Percentiles rank a stretch among this genome's conserved stretches.
Evolutionary conservation across 35 echinoderm and acorn worm genomes (phyloP).

Genomic region (Anneissia japonica): DNA sequence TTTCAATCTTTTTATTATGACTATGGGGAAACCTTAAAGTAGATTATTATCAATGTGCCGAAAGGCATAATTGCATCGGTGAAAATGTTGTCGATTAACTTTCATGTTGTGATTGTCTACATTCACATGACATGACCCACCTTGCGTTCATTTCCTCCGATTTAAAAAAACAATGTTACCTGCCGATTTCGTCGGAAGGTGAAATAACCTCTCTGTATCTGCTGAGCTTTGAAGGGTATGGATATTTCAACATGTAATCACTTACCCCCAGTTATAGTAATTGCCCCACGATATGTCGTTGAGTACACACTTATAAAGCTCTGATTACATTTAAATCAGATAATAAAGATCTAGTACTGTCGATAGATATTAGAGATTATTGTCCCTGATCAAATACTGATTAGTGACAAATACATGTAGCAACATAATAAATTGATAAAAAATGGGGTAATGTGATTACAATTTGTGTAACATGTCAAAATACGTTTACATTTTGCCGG

Average conservation of each 20-base stretch:
- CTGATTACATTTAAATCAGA: neutral
- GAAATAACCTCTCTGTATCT: neutral
- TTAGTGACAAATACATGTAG: neutral
- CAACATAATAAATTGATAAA: neutral
- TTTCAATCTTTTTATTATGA: too few relatives aligned
- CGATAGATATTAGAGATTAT: neutral
- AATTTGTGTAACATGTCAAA: conserved; percentile 2
- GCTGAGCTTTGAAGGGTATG: neutral
- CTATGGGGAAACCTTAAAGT: too few relatives aligned
- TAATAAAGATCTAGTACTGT: neutral
- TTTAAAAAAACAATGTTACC: too few relatives aligned
- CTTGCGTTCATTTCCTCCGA: too few relatives aligned
- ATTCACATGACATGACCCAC: too few relatives aligned
- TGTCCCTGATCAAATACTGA: neutral
- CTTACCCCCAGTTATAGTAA: neutral
- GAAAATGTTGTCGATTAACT: too few relatives aligned
- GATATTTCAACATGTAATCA: neutral
- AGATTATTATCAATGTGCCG: too few relatives aligned
- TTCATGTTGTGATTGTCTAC: too few relatives aligned
- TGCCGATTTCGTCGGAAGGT: too few relatives aligned
- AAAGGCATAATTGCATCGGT: too few relatives aligned
- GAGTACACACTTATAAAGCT: neutral
- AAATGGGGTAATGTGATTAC: neutral
- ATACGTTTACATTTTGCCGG: neutral
- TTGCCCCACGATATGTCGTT: neutral